Evolutionary conservation across 1,140 invertebrate genomes (phyloP), one percentile per base, ranked within the genome.

Genomic region (Trachymyrmex cornetzi): DNA sequence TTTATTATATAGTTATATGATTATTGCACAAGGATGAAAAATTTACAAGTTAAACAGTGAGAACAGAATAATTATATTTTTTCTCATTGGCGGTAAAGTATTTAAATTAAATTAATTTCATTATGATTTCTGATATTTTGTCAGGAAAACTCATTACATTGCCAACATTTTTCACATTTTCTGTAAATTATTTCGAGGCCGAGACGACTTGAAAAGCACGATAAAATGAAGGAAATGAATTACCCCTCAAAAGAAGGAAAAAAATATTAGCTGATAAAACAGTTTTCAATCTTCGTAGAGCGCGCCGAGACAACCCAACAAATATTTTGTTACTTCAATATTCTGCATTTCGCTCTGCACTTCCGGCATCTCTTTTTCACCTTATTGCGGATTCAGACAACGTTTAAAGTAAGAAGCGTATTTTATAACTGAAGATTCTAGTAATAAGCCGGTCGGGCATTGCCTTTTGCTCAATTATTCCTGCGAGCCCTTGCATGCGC

Each of bases 41-140:
- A 93, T 16, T 94, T 92, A 93, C 89, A 87, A 92, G 88, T 94
- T 90, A 92, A 92, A 89, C 92, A 93, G 91, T 93, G 93, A 93
- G 87, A 93, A 93, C 92, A 91, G 87, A 91, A 93, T 69, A 12
- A 69, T 69, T 50, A 93, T 89, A 93, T 94, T 95, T 94, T 93
- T 94, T 95, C 90, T 94, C 92, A 93, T 90, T 93, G 91, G 89
- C 92, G 95, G 92, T 94, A 94, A 92, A 93, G 93, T 92, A 92
- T 93, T 94, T 93, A 93, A 94, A 95, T 95, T 95, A 94, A 94
- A 94, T 93, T 93, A 92, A 95, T 95, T 95, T 95, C 92, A 90
- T 94, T 93, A 95, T 92, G 90, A 94, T 30, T 81, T 74, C 19
- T 72, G 30, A 77, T 77, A 38, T 61, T 38, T 57, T 61, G n/a